Percentiles rank a stretch among this genome's conserved stretches.
Evolutionary conservation across 2,888 invertebrate species (phyloP).

Genomic region (Hipparchia semele): DNA sequence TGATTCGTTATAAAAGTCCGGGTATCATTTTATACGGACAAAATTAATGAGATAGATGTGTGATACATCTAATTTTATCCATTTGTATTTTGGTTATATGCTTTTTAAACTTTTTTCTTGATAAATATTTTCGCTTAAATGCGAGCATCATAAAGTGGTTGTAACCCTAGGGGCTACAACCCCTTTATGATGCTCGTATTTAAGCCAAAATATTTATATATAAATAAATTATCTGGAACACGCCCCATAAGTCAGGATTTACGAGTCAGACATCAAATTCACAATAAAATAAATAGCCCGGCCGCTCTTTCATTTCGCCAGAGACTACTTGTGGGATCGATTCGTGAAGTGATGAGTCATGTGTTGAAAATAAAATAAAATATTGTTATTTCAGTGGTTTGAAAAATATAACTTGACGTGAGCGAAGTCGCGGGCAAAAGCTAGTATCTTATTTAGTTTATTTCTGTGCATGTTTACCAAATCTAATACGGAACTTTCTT

Average conservation of each 20-base stretch:
- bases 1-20: no score
- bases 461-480: background rate
- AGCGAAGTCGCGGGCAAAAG: no score
- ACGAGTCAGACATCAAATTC: slow-evolving; percentile 17
- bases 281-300: slow-evolving; percentile 20
- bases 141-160: no score
- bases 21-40: no score
- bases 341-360: background rate
- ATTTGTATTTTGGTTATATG: background rate
- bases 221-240: slow-evolving; percentile 11
- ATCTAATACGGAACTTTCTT: background rate
- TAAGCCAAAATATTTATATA: slow-evolving; percentile 4
- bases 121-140: no score
- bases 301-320: slow-evolving; percentile 1
- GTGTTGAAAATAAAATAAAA: background rate
- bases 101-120: background rate
- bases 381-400: no score
- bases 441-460: background rate
- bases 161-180: no score
- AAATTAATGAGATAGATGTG: background rate
- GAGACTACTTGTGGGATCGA: background rate
- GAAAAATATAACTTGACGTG: background rate
- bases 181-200: background rate
- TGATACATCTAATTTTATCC: background rate
- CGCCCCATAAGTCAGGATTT: slow-evolving; percentile 8